These are phyloP conservation scores for Carposina sasakii DNA, from an alignment of 1,140 invertebrate species.

Conservation along the genomic window DNA sequence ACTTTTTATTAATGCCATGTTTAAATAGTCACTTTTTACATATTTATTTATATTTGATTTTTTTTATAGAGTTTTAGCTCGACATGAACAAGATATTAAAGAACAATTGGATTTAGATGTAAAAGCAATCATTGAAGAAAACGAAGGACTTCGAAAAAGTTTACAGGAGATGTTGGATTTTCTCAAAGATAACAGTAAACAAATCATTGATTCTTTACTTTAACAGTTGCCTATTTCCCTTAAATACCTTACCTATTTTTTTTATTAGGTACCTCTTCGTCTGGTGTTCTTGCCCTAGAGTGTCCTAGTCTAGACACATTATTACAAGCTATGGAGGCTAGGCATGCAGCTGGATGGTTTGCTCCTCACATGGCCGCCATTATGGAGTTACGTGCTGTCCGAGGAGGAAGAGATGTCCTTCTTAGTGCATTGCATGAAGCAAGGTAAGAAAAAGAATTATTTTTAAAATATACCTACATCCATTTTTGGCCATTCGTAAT, in stretches of 20 bases:
- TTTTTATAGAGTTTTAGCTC: neutral
- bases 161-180: conserved; percentile 72
- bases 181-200: conserved; percentile 59
- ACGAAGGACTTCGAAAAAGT: conserved; percentile 80
- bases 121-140: conserved; percentile 76
- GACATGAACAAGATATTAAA: conserved; percentile 3
- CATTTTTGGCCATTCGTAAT: neutral
- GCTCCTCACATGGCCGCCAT: conserved; percentile 82
- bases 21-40: too few relatives aligned
- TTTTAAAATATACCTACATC: neutral
- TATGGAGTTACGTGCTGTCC: conserved; percentile 75
- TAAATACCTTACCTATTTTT: neutral
- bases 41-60: too few relatives aligned
- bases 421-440: conserved; percentile 57
- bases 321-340: conserved; percentile 75
- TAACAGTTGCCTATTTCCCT: neutral
- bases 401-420: conserved; percentile 57
- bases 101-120: conserved; percentile 21
- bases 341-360: conserved; percentile 82
- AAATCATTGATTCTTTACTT: neutral
- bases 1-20: neutral
- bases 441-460: conserved; percentile 35
- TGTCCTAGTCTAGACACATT: conserved; percentile 53
- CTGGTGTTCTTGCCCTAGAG: conserved; percentile 44
- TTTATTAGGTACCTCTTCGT: conserved; percentile 41